phyloP scores from a whole-genome alignment of 2,113 vertebrate species.

The Petrocephalus zakoni region DNA sequence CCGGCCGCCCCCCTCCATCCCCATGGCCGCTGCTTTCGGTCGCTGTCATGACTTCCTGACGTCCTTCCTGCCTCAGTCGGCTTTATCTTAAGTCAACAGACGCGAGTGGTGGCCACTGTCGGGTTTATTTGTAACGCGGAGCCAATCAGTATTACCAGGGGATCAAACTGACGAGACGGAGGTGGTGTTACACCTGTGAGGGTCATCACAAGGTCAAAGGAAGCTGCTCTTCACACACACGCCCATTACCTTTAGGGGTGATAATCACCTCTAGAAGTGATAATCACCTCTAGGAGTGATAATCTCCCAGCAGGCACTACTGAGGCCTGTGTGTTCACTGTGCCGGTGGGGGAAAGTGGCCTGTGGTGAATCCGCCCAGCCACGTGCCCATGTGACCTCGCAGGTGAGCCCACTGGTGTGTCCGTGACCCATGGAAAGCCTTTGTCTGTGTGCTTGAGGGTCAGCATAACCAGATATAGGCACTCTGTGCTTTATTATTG shows the following conservation, averaged over 20 bases:
- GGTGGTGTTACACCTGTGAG: not conserved
- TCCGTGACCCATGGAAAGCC: not conserved
- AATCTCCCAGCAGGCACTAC: not conserved
- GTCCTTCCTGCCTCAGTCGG: not conserved
- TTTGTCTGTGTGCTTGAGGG: not conserved
- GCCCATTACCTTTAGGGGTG: not conserved
- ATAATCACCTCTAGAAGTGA: not conserved
- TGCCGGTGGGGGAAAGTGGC: not conserved
- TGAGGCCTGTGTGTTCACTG: not conserved
- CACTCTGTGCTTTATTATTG: not conserved
- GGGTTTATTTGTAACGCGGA: not conserved
- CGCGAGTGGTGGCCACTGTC: not conserved
- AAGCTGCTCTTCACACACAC: not conserved
- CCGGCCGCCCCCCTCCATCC: not conserved
- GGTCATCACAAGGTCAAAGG: not conserved
- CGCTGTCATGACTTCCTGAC: not conserved
- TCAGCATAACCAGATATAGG: not conserved
- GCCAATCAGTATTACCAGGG: not conserved
- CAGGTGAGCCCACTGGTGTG: not conserved
- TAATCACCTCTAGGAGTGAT: not conserved
- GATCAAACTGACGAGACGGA: not conserved
- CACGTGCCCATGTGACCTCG: not conserved
- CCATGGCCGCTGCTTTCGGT: not conserved
- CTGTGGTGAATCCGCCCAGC: not conserved
- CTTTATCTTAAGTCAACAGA: slow-evolving; percentile 4